Conservation (phyloP, 1,140 invertebrate species). For the Armadillidium nasatum region DNA sequence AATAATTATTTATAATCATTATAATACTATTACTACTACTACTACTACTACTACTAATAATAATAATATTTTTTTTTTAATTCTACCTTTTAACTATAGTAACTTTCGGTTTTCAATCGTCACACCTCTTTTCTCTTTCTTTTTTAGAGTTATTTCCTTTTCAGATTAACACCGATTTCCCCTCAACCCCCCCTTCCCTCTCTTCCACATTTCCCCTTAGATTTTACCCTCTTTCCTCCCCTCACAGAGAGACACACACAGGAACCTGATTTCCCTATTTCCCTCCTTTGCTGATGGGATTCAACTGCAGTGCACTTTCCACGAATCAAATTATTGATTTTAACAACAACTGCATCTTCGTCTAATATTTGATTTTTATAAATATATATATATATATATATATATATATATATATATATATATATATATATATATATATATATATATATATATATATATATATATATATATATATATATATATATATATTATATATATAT, state of each 20-base stretch:
- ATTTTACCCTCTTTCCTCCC: neutral
- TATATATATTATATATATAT: neutral
- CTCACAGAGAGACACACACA: neutral
- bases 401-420: conserved; percentile 5
- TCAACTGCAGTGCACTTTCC: conserved; percentile 11
- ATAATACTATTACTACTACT: no score
- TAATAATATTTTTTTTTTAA: no score
- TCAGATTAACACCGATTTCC: neutral
- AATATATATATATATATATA: neutral
- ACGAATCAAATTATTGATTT: conserved; percentile 6
- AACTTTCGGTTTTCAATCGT: no score
- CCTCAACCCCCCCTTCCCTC: neutral
- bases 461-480: conserved; percentile 15
- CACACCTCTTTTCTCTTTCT: no score
- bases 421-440: conserved; percentile 13
- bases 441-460: conserved; percentile 15
- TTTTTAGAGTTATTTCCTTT: no score
- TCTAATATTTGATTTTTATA: neutral
- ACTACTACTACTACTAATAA: no score
- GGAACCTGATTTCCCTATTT: neutral
- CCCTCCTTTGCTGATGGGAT: neutral
- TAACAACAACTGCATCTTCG: neutral
- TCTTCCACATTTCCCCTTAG: neutral
- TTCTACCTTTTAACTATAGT: no score
- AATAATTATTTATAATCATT: no score